Evolutionary conservation across 2,888 invertebrate genomes (phyloP).

Genomic region (Drosophila siamana): DNA sequence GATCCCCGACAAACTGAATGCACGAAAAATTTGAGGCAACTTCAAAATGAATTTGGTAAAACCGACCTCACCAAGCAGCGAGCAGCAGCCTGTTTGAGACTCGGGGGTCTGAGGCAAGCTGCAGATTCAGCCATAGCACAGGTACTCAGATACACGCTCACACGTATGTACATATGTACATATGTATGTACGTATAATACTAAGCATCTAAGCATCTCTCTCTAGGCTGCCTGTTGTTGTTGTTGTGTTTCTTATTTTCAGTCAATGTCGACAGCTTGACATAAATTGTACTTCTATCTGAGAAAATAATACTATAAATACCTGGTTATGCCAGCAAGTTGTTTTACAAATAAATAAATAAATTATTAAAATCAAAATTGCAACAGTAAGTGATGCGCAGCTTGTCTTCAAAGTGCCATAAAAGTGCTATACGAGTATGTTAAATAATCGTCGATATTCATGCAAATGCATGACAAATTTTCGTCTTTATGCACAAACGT

Average conservation of each 20-base stretch:
- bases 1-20: slow-evolving; percentile 61
- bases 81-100: slow-evolving; percentile 54
- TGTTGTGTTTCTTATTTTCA: slow-evolving; percentile 41
- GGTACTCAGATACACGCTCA: slow-evolving; percentile 24
- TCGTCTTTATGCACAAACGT: no score
- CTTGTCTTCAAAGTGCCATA: not conserved
- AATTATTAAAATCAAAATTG: not conserved
- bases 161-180: slow-evolving; percentile 29
- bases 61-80: slow-evolving; percentile 40
- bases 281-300: slow-evolving; percentile 21
- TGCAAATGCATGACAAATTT: no score
- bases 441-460: no score
- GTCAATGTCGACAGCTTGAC: slow-evolving; percentile 31
- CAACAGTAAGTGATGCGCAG: not conserved
- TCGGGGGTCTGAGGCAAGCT: slow-evolving; percentile 52
- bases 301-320: not conserved
- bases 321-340: not conserved
- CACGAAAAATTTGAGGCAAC: slow-evolving; percentile 75
- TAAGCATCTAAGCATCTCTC: slow-evolving; percentile 27
- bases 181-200: slow-evolving; percentile 4
- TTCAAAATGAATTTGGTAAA: slow-evolving; percentile 77
- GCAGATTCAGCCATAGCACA: slow-evolving; percentile 30
- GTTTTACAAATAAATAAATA: not conserved
- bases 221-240: slow-evolving; percentile 8
- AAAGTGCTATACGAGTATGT: no score